Base-by-base conservation (phyloP, 2,888 invertebrate genomes). In the Mythimna lalbum region DNA sequence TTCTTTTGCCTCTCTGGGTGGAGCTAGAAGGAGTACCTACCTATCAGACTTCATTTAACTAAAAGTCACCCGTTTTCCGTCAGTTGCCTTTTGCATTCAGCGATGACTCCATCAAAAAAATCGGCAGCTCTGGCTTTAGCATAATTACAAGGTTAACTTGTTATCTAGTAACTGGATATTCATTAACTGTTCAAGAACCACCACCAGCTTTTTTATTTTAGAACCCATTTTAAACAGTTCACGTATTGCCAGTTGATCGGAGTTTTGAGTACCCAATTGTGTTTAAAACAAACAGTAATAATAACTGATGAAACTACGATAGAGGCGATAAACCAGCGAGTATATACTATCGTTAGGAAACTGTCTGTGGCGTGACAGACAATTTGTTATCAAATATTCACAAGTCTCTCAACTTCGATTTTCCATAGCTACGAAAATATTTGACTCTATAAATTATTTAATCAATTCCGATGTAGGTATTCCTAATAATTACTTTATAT, bases 341-440 rank as follows among this genome's bases (percentile, higher is more conserved):
- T 56, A 21, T 12, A n/a, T n/a, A 55, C 31, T 21, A n/a, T 33
- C 56, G 56, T 36, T 36, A 57, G 55, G 43, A 52, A 39, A 47
- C 67, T 68, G 70, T 63, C 52, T 65, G 56, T 73, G 27, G 47
- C 71, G 78, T 69, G 84, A 59, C 77, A 65, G 61, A 50, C 66
- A 57, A 47, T 43, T 36, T 23, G 49, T 43, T 27, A 78, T 78
- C 53, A 82, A 83, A 73, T 81, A 82, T 83, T 83, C 71, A 83
- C 66, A 49, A 74, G 33, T 69, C n/a, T n/a, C n/a, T n/a, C n/a
- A n/a, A 70, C 53, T 65, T 71, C 71, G 71, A 80, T 83, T 70
- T 81, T 73, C 66, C 73, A 60, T 64, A 53, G 23, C 65, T 83
- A 73, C 27, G 59, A 73, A 81, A 81, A 80, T 76, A 81, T 80